Percentiles rank a stretch among this genome's conserved stretches.
phyloP scores from a whole-genome alignment of 2,888 invertebrate genomes.

The Drosophila ustulata region DNA sequence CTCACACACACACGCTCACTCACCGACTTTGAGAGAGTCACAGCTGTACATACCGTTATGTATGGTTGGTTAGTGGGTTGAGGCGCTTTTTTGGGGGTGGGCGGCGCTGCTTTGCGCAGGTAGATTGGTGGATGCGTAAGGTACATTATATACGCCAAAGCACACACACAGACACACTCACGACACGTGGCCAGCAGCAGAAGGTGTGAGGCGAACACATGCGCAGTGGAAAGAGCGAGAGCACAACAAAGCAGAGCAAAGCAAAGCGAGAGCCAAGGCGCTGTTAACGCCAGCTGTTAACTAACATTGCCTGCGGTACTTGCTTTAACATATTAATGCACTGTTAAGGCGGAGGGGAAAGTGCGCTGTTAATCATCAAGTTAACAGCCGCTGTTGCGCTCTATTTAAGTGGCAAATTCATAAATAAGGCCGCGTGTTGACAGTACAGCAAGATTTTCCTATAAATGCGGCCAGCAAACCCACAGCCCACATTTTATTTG shows the following conservation, averaged over 20 bases:
- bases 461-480: background rate
- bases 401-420: slow-evolving; percentile 33
- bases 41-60: slow-evolving; percentile 47
- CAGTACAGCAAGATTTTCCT: slow-evolving; percentile 41
- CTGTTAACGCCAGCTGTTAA: slow-evolving; percentile 10
- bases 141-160: slow-evolving; percentile 80
- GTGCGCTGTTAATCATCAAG: slow-evolving; percentile 30
- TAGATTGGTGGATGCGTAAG: slow-evolving; percentile 85
- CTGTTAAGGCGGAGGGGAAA: slow-evolving; percentile 45
- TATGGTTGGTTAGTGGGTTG: slow-evolving; percentile 44
- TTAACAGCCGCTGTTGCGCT: slow-evolving; percentile 28
- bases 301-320: slow-evolving; percentile 21
- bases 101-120: slow-evolving; percentile 81
- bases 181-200: slow-evolving; percentile 50
- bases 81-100: slow-evolving; percentile 42
- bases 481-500: background rate
- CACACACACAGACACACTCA: slow-evolving; percentile 47
- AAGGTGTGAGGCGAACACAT: slow-evolving; percentile 59
- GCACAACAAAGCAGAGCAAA: slow-evolving; percentile 8
- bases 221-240: slow-evolving; percentile 43
- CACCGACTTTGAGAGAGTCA: slow-evolving; percentile 33
- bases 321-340: background rate
- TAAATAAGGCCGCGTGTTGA: slow-evolving; percentile 48
- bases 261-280: slow-evolving; percentile 13
- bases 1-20: background rate